Base-by-base conservation (phyloP, 1,140 invertebrate species). In the Ceratina calcarata region DNA sequence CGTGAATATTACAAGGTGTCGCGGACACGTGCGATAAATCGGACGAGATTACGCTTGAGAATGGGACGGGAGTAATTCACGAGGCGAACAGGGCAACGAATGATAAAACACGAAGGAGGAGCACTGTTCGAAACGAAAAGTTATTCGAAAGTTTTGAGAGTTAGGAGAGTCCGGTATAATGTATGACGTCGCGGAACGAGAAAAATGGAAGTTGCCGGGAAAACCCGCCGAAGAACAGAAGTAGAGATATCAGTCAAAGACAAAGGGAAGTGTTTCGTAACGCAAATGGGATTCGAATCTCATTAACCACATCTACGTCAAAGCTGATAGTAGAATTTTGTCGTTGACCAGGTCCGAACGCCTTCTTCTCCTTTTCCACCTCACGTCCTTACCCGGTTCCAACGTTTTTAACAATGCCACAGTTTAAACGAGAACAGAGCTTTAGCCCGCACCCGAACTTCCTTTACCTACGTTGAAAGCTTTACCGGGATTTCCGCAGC, bases 321-420 rank as follows among this genome's bases (percentile, higher is more conserved):
- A 49, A 27, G 55, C 16, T 45, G 4, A 7, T 3, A 22, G 27
- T 18, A 45, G 13, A 12, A 7, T 2, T 15, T 1, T 49, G 61
- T 55, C 72, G 71, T 62, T 62, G 71, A 73, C 60, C 45, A 22
- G 51, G 10, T 0, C n/a, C 13, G 32, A 57, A 57, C 27, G 18
- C 55, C 37, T 37, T 37, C 32, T 6, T 3, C 32, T 6, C 32
- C 32, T 8, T 6, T 10, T 45, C 37, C 37, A 7, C 22, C 65
- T 10, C 65, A 7, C 22, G 49, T 27, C 20, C 49, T 27, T 12
- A 6, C 66, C 55, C 45, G 69, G 15, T 60, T 55, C 20, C 60
- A 73, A 53, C 58, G 60, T 73, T 73, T 45, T 73, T 55, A 65
- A 74, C 72, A 65, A 65, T 57, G 61, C 55, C 27, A 74, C 60